These are phyloP conservation scores for Melanophora roralis DNA, from an alignment of 2,888 invertebrate genomes.

Conservation along the genomic window DNA sequence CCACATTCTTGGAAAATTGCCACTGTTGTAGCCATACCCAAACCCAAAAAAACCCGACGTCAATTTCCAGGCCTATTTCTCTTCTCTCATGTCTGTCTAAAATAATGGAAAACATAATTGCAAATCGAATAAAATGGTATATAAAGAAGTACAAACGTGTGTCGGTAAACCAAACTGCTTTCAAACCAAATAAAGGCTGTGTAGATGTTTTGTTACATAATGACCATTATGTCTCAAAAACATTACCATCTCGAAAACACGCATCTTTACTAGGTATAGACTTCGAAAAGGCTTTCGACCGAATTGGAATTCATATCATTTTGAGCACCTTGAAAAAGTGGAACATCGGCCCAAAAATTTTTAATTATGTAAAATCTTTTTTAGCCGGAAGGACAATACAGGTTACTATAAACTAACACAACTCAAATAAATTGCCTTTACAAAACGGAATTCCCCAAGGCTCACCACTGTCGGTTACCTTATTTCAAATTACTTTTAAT, in stretches of 20 bases:
- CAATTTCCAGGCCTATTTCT: background rate
- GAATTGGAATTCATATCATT: conserved; percentile 45
- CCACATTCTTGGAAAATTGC: no score
- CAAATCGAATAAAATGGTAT: background rate
- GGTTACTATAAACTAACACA: background rate
- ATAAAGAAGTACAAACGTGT: background rate
- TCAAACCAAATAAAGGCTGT: background rate
- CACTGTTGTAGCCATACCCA: no score
- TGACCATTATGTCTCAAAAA: conserved; percentile 2
- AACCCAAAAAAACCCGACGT: no score
- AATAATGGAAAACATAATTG: background rate
- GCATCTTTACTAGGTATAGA: conserved; percentile 39
- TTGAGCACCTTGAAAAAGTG: conserved; percentile 12
- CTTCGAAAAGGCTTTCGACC: conserved; percentile 58
- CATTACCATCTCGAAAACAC: conserved; percentile 1
- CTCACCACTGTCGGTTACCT: background rate
- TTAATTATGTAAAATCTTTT: conserved; percentile 31
- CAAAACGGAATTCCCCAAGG: conserved; percentile 23
- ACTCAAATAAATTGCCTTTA: conserved; percentile 13
- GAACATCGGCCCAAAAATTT: conserved; percentile 16
- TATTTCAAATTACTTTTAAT: conserved; percentile 51
- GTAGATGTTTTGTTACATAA: background rate
- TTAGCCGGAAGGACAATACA: conserved; percentile 12
- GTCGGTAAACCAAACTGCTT: background rate
- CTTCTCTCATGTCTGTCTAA: background rate